Evolutionary conservation across 2,113 vertebrate genomes (phyloP).

Genomic region (Arenaria interpres): DNA sequence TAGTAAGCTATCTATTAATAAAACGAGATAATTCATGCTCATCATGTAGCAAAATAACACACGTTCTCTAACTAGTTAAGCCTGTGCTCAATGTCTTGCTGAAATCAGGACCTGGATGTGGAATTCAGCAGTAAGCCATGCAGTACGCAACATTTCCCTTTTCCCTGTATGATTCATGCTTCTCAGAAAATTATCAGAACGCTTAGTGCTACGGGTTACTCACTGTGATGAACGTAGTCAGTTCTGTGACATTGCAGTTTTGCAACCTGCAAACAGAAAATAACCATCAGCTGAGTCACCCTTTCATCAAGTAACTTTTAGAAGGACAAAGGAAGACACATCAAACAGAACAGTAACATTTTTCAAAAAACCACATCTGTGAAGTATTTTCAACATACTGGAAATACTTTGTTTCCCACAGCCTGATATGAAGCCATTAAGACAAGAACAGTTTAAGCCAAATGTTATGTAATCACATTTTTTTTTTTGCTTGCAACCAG

Average conservation of each 20-base stretch:
- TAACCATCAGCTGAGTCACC: slow-evolving; percentile 50
- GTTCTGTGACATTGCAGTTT: slow-evolving; percentile 79
- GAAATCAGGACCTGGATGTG: background rate
- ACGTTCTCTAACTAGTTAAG: background rate
- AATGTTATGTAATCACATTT: background rate
- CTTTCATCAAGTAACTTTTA: background rate
- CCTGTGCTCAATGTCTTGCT: background rate
- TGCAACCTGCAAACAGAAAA: slow-evolving; percentile 79
- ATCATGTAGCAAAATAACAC: background rate
- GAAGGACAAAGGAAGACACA: background rate
- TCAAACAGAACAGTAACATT: background rate
- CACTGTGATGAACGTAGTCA: slow-evolving; percentile 79
- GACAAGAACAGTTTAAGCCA: background rate
- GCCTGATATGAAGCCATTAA: background rate
- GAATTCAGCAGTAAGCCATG: background rate
- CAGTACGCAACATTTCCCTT: background rate
- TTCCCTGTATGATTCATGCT: background rate
- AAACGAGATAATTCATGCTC: background rate
- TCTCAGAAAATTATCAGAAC: background rate
- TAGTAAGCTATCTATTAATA: background rate
- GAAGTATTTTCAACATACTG: background rate
- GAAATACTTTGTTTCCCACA: background rate
- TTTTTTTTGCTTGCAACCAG: background rate
- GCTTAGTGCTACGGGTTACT: slow-evolving; percentile 57
- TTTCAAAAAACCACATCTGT: background rate